Evolutionary conservation across 2,797 vertebrate genomes (phyloP), one percentile per base, ranked within the genome.

Genomic region (Ceryle rudis): DNA sequence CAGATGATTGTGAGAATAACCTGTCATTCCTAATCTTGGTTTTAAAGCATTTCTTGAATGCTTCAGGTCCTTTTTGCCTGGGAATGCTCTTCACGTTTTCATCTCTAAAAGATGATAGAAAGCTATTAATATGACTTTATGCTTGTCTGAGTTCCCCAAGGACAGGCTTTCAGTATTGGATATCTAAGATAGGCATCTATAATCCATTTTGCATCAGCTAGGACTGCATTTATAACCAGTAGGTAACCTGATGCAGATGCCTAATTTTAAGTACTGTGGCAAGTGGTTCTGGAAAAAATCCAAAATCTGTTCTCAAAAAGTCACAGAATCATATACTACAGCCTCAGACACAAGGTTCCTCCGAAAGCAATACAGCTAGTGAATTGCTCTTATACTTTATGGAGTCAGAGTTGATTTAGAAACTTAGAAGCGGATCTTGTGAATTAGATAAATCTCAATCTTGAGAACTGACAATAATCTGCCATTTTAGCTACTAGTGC

Each of bases 1-100:
- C 71, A 92, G 84, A 83, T 23, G 6, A 96, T 33, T 60, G 42
- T 65, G 90, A 95, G 93, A 95, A 89, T 93, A 95, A 87, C 81
- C 93, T 95, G 84, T 95, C 93, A 94, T 64, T 89, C 57, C 74
- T 93, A 92, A 96, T 96, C 90, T 93, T 71, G 52, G 39, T 91
- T 93, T 85, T 80, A 64, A 93, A 91, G 60, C 16, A 19, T 65
- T 89, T 78, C 71, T 80, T 71, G 81, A 89, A 85, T 67, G 71
- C 78, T 93, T 78, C 65, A 31, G 60, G 31, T 92, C 71, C 20
- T 42, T 41, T 54, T 58, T 69, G 2, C 33, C 81, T 74, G 66
- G 37, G 44, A 85, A 81, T 60, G 47, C 47, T 79, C 62, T 93
- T 90, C 61, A 66, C 82, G 64, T 67, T 92, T 93, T 78, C 74